Evolutionary conservation across 2,888 invertebrate species (phyloP).

Genomic region (Drosophila demipolita): DNA sequence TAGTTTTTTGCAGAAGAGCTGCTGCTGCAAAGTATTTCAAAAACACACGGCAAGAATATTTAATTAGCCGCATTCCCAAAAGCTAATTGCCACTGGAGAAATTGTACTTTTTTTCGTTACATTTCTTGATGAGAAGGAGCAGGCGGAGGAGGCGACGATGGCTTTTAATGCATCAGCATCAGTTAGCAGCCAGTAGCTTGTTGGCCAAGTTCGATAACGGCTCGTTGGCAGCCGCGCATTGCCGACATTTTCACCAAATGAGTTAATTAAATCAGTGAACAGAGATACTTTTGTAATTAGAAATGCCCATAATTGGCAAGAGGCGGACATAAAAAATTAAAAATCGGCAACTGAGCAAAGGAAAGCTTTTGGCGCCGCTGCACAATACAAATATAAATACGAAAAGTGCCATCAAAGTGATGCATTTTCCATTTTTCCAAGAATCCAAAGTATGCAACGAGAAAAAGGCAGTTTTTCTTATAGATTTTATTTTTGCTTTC

Average conservation of each 20-base stretch:
- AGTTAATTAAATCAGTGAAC: slow-evolving; percentile 75
- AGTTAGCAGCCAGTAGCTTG: neutral
- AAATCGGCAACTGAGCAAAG: slow-evolving; percentile 38
- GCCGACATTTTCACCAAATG: slow-evolving; percentile 75
- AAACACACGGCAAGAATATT: slow-evolving; percentile 17
- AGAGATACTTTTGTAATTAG: slow-evolving; percentile 73
- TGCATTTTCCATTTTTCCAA: slow-evolving; percentile 64
- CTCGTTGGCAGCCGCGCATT: slow-evolving; percentile 54
- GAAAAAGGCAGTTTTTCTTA: slow-evolving; percentile 3
- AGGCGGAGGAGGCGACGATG: neutral
- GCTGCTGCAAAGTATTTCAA: neutral
- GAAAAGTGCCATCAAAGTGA: slow-evolving; percentile 45
- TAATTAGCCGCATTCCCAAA: slow-evolving; percentile 38
- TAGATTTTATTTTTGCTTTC: slow-evolving; percentile 2
- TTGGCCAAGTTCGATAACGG: slow-evolving; percentile 28
- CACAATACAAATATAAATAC: slow-evolving; percentile 16
- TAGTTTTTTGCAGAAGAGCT: neutral
- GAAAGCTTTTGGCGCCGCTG: slow-evolving; percentile 45
- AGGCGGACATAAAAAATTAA: slow-evolving; percentile 62
- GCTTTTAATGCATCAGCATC: slow-evolving; percentile 11
- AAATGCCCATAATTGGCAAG: slow-evolving; percentile 70
- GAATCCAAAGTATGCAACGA: slow-evolving; percentile 63
- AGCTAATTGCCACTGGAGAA: slow-evolving; percentile 32
- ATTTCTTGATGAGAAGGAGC: slow-evolving; percentile 18
- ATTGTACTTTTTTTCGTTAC: slow-evolving; percentile 29